phyloP scores from a whole-genome alignment of 2,113 vertebrate species.

The human region DNA sequence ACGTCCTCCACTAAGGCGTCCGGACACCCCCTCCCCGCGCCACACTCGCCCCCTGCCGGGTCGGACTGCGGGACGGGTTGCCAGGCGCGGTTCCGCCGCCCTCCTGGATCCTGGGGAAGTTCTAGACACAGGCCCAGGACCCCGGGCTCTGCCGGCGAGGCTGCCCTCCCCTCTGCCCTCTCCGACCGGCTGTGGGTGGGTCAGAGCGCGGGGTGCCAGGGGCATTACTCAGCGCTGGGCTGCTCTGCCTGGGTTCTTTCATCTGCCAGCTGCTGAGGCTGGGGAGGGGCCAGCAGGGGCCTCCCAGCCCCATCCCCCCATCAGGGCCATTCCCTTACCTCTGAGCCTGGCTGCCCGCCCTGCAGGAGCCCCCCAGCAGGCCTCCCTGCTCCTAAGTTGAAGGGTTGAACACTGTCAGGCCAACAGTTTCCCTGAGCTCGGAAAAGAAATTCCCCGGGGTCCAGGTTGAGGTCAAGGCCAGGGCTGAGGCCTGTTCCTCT shows the following conservation, averaged over 20 bases:
- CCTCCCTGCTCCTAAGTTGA: not conserved
- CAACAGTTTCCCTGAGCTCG: not conserved
- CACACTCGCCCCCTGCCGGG: not conserved
- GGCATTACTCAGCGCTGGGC: constrained; percentile 78
- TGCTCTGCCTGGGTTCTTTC: constrained; percentile 74
- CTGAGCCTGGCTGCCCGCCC: not conserved
- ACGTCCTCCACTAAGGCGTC: constrained; percentile 3
- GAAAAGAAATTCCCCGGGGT: not conserved
- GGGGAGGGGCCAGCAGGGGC: constrained; percentile 64
- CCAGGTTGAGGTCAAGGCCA: not conserved
- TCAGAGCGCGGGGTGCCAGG: constrained; percentile 74
- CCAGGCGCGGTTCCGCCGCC: not conserved
- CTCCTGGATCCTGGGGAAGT: not conserved
- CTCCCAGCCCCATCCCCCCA: not conserved
- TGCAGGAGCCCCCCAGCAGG: not conserved
- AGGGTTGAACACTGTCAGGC: not conserved
- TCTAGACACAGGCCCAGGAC: not conserved
- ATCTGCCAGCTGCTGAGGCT: constrained; percentile 75
- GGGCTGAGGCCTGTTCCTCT: not conserved
- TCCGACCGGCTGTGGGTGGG: constrained; percentile 67
- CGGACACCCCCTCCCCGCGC: constrained; percentile 21
- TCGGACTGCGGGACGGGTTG: not conserved
- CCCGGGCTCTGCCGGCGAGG: not conserved
- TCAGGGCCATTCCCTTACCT: not conserved
- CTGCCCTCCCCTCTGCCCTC: not conserved